A percentile compares a stretch with the other conserved stretches of the same genome.
Evolutionary conservation across 37 sponge, comb jelly and placozoan species (phyloP).

Genomic region (Hormiphora californensis): DNA sequence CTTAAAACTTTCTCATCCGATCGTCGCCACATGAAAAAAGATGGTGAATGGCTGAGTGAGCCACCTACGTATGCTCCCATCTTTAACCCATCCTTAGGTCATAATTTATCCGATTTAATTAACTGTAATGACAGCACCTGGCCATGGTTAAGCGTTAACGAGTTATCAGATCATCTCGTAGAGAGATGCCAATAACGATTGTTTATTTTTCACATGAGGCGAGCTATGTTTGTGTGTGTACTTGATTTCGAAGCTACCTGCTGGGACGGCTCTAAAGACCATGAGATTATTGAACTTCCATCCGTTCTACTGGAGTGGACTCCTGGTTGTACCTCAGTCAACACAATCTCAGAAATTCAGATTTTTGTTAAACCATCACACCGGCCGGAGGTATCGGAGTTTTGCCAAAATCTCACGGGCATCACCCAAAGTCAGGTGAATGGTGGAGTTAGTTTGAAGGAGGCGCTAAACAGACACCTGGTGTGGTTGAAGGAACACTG

Average conservation of each 20-base stretch:
- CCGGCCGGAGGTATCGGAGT: neutral
- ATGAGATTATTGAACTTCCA: slow-evolving; percentile 45
- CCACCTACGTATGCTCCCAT: too few relatives aligned
- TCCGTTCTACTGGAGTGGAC: slow-evolving; percentile 9
- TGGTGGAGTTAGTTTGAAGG: neutral
- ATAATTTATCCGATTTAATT: too few relatives aligned
- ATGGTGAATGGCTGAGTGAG: too few relatives aligned
- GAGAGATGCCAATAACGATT: too few relatives aligned
- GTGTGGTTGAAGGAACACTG: neutral
- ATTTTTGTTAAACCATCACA: slow-evolving; percentile 13
- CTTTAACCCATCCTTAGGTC: too few relatives aligned
- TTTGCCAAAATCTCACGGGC: slow-evolving; percentile 36
- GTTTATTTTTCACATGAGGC: too few relatives aligned
- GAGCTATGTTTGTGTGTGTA: neutral
- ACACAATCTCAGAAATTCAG: neutral
- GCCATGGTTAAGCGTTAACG: too few relatives aligned
- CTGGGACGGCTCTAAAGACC: slow-evolving; percentile 29
- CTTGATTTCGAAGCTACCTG: slow-evolving; percentile 46
- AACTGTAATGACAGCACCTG: too few relatives aligned
- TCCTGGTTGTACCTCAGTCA: neutral
- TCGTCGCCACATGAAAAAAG: too few relatives aligned
- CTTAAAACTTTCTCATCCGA: too few relatives aligned
- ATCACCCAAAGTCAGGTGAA: slow-evolving; percentile 18
- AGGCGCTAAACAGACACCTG: neutral
- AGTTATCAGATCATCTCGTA: too few relatives aligned